Evolutionary conservation across 92 coral and sea anemone genomes (phyloP).

Genomic region (Muricea muricata): DNA sequence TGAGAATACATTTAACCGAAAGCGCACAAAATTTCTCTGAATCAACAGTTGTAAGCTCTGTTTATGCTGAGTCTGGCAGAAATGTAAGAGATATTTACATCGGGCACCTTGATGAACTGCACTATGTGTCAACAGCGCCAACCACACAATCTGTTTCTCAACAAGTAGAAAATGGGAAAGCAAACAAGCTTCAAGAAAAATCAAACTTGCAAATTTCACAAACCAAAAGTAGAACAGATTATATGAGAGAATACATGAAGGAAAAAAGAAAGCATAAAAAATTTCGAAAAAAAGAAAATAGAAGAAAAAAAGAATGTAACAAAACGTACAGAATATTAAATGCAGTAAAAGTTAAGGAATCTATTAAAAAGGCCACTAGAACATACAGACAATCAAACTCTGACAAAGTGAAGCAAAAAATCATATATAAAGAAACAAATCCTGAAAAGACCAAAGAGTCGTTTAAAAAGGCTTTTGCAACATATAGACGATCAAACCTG

Average conservation of each 20-base stretch:
- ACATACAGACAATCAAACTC: conserved; percentile 13
- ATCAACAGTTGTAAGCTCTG: conserved; percentile 30
- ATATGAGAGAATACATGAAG: neutral
- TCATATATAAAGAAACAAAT: conserved; percentile 4
- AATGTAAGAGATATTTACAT: conserved; percentile 30
- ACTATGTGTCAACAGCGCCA: conserved; percentile 49
- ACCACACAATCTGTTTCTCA: conserved; percentile 42
- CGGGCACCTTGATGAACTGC: conserved; percentile 50
- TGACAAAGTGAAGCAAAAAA: neutral
- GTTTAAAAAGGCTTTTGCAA: conserved; percentile 16
- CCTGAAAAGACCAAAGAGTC: conserved; percentile 11
- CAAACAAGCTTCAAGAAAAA: conserved; percentile 10
- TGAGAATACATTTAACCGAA: conserved; percentile 44
- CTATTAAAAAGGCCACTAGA: conserved; percentile 14
- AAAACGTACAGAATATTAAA: conserved; percentile 31
- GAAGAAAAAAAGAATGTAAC: conserved; percentile 11
- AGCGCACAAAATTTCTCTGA: conserved; percentile 34
- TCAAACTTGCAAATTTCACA: conserved; percentile 33
- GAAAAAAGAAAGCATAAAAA: neutral
- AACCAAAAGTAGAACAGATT: neutral
- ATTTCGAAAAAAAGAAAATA: neutral
- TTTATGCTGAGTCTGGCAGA: conserved; percentile 1
- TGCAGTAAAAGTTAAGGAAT: conserved; percentile 29
- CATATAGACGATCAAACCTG: conserved; percentile 4
- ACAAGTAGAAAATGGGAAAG: conserved; percentile 26